A percentile compares a stretch with the other conserved stretches of the same genome.
Conservation (phyloP, 2,113 vertebrate species). For the human (Homo sapiens) region DNA sequence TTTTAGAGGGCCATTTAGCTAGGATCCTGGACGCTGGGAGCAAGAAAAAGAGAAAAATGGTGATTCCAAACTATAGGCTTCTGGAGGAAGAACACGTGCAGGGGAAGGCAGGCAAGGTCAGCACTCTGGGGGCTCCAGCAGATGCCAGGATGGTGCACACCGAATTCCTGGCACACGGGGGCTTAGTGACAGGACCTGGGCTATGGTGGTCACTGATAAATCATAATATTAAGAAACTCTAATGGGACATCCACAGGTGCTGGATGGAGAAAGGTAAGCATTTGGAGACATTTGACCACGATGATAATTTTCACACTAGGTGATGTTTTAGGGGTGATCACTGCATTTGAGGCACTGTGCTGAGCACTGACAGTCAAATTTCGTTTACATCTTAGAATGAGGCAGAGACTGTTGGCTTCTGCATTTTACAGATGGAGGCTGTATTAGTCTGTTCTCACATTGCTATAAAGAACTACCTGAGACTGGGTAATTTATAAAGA, state of each 20-base stretch:
- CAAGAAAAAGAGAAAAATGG: not conserved
- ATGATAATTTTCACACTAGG: not conserved
- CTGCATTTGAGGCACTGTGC: not conserved
- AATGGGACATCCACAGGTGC: rapidly evolving
- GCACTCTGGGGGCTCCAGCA: not conserved
- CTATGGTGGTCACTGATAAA: not conserved
- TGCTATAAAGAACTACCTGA: no score
- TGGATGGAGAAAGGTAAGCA: not conserved
- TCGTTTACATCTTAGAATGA: not conserved
- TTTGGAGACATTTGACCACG: not conserved
- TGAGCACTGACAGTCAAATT: no score
- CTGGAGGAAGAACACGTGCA: not conserved
- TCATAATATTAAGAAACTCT: not conserved
- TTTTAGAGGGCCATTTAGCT: not conserved
- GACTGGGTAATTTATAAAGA: no score
- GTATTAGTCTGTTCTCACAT: no score
- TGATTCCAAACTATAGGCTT: not conserved
- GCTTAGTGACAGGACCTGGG: not conserved
- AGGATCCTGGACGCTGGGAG: not conserved
- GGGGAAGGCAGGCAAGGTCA: not conserved
- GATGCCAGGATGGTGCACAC: not conserved
- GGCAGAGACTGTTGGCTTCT: not conserved
- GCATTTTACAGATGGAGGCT: not conserved
- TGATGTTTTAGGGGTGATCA: rapidly evolving
- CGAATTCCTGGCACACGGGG: not conserved